phyloP scores from a whole-genome alignment of 2,888 invertebrate species.

The Acleris holmiana region DNA sequence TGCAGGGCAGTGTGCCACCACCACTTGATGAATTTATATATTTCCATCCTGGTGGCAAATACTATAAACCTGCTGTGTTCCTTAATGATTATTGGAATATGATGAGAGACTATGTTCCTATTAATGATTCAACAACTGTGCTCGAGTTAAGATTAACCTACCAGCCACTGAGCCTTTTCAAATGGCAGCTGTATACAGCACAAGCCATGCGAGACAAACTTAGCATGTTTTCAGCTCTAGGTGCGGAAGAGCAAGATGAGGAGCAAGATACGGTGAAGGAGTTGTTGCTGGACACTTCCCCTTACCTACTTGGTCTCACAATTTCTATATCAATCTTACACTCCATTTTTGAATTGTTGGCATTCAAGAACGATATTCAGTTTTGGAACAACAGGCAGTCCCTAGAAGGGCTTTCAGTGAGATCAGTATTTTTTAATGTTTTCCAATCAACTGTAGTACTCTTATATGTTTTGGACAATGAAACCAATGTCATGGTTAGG shows the following conservation, averaged over 20 bases:
- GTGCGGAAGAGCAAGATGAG: slow-evolving; percentile 91
- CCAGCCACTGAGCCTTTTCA: slow-evolving; percentile 97
- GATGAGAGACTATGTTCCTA: slow-evolving; percentile 95
- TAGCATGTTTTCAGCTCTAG: slow-evolving; percentile 86
- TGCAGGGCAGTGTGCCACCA: slow-evolving; percentile 94
- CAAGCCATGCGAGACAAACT: slow-evolving; percentile 97
- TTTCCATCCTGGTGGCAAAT: slow-evolving; percentile 92
- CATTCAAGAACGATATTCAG: slow-evolving; percentile 99
- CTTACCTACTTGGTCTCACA: slow-evolving; percentile 96
- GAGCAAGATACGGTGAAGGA: slow-evolving; percentile 96
- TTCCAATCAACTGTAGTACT: slow-evolving; percentile 98
- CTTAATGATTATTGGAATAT: slow-evolving; percentile 99
- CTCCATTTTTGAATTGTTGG: slow-evolving; percentile 98
- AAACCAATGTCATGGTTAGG: slow-evolving; percentile 97
- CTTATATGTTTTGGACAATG: slow-evolving; percentile 98
- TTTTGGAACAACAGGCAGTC: slow-evolving; percentile 99
- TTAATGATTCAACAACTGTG: slow-evolving; percentile 92
- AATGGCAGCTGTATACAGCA: slow-evolving; percentile 99
- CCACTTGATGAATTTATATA: slow-evolving; percentile 96
- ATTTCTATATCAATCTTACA: slow-evolving; percentile 96
- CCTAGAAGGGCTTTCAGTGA: slow-evolving; percentile 97
- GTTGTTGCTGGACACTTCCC: slow-evolving; percentile 97
- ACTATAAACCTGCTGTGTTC: slow-evolving; percentile 97
- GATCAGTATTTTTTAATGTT: slow-evolving; percentile 99
- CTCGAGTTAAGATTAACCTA: slow-evolving; percentile 89